Base-by-base conservation (phyloP, 2,888 invertebrate species). In the Merodon equestris region DNA sequence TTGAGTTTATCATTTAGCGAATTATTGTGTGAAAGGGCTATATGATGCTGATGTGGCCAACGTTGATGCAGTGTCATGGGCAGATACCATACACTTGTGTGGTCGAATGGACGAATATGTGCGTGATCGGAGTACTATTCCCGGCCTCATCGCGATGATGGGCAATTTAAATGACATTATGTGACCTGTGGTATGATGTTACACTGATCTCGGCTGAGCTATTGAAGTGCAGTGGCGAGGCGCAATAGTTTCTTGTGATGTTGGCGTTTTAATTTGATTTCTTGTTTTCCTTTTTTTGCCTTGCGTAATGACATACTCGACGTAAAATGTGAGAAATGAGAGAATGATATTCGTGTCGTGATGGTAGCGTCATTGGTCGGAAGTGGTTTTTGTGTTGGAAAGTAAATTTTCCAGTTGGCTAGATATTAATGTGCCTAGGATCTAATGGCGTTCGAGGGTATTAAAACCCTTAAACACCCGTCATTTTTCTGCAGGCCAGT, bases 131-230 rank as follows among this genome's bases (percentile, higher is more conserved):
- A 75, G 81, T 66, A 61, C 60, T 50, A 42, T 45, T 60, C 63
- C 15, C 18, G 17, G 27, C 27, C 2, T 27, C 27, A 27, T 27
- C 7, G 18, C 19, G 47, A 7, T 14, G 56, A 50, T 74, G 61
- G 51, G 71, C 75, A 81, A 81, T 81, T 81, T 75, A 75, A 81
- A 81, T 81, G 70, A 75, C 81, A 81, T 81, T 81, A 81, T 54
- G 54, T 50, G 73, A 68, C 60, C 50, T 64, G 27, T 27, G 27
- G 27, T 27, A 27, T 27, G 27, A 7, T 27, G 27, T 2, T 7
- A 27, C 61, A 67, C 63, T 76, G 76, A 58, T 54, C 58, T 53
- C 34, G 34, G 19, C 13, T 45, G 68, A 57, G 57, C 45, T 40
- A 66, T 66, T 50, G 60, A 53, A 72, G 63, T 72, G 57, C 15